A percentile compares a stretch with the other conserved stretches of the same genome.
Evolutionary conservation across 2,797 vertebrate genomes (phyloP).

Genomic region (Lindbergichthys nudifrons): DNA sequence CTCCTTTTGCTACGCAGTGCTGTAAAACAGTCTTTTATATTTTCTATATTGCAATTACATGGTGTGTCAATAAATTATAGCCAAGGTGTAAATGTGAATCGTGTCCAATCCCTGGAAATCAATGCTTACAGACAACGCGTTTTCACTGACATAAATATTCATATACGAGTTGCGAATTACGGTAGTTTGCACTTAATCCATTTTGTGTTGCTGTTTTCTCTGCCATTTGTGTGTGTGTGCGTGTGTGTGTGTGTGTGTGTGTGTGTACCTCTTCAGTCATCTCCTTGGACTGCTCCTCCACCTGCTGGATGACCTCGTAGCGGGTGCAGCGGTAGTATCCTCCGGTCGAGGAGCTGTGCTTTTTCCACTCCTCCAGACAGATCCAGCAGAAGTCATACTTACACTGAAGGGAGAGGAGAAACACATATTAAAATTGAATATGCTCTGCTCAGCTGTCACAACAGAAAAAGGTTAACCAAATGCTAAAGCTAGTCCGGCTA

Average conservation of each 20-base stretch:
- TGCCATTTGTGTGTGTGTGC: background rate
- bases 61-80: too few species aligned
- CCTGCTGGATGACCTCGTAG: constrained; percentile 97
- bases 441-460: background rate
- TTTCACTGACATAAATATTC: too few species aligned
- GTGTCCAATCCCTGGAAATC: too few species aligned
- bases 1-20: too few species aligned
- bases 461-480: constrained; percentile 1
- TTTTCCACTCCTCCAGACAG: constrained; percentile 99
- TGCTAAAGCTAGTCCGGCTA: background rate
- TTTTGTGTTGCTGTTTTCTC: too few species aligned
- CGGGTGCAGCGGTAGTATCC: constrained; percentile 98
- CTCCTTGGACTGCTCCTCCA: constrained; percentile 91
- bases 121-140: too few species aligned
- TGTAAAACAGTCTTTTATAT: too few species aligned
- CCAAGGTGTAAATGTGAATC: too few species aligned
- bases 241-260: background rate
- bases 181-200: too few species aligned
- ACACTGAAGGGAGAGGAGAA: constrained; percentile 82
- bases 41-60: too few species aligned
- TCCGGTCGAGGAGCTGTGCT: constrained; percentile 98
- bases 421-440: background rate
- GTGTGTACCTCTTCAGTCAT: constrained; percentile 77
- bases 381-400: constrained; percentile 99
- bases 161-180: too few species aligned